Conservation (phyloP, 2,113 vertebrate species). For the Talpa occidentalis region DNA sequence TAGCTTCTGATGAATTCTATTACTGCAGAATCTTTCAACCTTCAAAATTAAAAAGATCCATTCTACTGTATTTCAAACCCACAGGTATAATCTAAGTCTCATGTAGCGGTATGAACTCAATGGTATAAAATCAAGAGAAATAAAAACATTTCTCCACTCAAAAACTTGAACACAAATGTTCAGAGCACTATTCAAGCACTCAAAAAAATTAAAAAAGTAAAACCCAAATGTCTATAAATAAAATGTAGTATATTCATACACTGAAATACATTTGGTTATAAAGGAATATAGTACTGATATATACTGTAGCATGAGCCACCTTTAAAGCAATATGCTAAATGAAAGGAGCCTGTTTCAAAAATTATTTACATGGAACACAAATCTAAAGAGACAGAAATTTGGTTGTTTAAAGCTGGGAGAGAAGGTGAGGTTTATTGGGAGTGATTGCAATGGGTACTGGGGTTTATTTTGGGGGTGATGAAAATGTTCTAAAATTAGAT, state of each 20-base stretch:
- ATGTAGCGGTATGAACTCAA: not conserved
- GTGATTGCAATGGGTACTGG: not conserved
- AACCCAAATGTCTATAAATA: not conserved
- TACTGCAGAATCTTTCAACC: not conserved
- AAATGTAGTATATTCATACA: too few species aligned
- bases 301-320: not conserved
- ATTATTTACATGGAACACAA: not conserved
- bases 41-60: slow-evolving; percentile 52
- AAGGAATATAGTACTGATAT: not conserved
- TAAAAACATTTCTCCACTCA: not conserved
- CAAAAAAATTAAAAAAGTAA: not conserved
- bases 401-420: not conserved
- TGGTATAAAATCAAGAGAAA: slow-evolving; percentile 29
- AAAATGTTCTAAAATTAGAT: too few species aligned
- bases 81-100: slow-evolving; percentile 5
- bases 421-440: not conserved
- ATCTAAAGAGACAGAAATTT: not conserved
- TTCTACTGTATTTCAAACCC: slow-evolving; percentile 43
- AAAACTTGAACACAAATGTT: not conserved
- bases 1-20: slow-evolving; percentile 12
- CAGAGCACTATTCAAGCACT: not conserved
- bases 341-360: slow-evolving; percentile 3
- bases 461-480: too few species aligned
- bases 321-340: not conserved
- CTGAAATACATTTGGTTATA: too few species aligned